Base-by-base conservation (phyloP, 1,140 invertebrate species). In the Pseudobourletiella spinata region DNA sequence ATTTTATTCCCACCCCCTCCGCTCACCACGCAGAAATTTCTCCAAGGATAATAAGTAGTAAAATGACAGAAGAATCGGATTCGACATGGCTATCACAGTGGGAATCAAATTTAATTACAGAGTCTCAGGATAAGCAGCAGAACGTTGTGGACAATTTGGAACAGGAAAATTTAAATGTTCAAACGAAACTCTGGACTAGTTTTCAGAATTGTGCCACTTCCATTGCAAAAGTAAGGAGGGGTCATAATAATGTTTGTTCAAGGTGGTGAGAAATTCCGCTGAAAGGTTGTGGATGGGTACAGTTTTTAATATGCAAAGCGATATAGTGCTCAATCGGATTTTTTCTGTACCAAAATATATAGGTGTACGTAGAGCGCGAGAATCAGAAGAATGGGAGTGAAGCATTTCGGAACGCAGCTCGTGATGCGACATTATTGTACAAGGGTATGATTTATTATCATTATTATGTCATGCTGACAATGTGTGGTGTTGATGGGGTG, bases 171-270 rank as follows among this genome's bases (percentile, higher is more conserved):
- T 26, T 22, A 39, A 20, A 8, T 61, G 59, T 54, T 3, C 11
- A 25, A 8, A 11, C 18, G 20, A 62, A 57, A 46, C 26, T 62
- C 6, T 62, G 60, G 60, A 44, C 20, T 3, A 55, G 26, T 8
- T 62, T 62, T 25, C 60, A 62, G 43, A 56, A 56, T 46, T 56
- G 50, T 62, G 60, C 60, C 6, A 62, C 60, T 3, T 42, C 60
- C 16, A 62, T 62, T 43, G 60, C 60, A 43, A 54, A 62, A 43
- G 60, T 62, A 2, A 60, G 51, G n/a, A n/a, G n/a, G n/a, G n/a
- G n/a, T n/a, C n/a, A n/a, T n/a, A n/a, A n/a, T n/a, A n/a, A n/a
- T n/a, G n/a, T n/a, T n/a, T n/a, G n/a, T n/a, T n/a, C n/a, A n/a
- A n/a, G n/a, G n/a, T n/a, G n/a, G n/a, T n/a, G n/a, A n/a, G n/a